Conservation (phyloP, 2,888 invertebrate species). For the Drosophila pegasa region DNA sequence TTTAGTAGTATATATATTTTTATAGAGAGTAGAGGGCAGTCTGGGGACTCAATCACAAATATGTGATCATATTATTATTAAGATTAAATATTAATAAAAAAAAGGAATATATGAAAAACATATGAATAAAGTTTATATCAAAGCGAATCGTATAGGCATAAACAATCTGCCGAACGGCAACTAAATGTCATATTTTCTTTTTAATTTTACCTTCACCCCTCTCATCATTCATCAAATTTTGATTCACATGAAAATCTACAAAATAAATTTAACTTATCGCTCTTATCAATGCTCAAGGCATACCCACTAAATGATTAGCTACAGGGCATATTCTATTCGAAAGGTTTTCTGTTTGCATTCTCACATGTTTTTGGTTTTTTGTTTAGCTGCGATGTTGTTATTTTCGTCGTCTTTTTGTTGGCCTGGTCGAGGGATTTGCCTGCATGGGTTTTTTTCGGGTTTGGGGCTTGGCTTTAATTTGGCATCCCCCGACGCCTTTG, state of each 20-base stretch:
- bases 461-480: constrained; percentile 72
- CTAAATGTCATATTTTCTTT: too few relatives aligned
- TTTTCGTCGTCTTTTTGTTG: constrained; percentile 16
- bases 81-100: too few relatives aligned
- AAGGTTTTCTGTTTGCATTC: not conserved
- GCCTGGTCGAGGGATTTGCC: constrained; percentile 71
- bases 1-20: too few relatives aligned
- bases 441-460: constrained; percentile 67
- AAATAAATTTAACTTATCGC: too few relatives aligned
- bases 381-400: constrained; percentile 25
- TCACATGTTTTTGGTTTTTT: constrained; percentile 36
- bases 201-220: too few relatives aligned
- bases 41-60: too few relatives aligned
- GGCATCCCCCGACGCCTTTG: constrained; percentile 63
- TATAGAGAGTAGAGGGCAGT: too few relatives aligned
- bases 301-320: not conserved
- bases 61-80: too few relatives aligned
- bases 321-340: constrained; percentile 21
- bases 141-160: too few relatives aligned
- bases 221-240: not conserved
- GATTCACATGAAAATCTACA: not conserved
- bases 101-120: too few relatives aligned
- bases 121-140: too few relatives aligned
- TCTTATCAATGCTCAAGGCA: not conserved
- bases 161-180: too few relatives aligned